Evolutionary conservation across 2,797 vertebrate genomes (phyloP).

Genomic region (Tokudaia muenninki): DNA sequence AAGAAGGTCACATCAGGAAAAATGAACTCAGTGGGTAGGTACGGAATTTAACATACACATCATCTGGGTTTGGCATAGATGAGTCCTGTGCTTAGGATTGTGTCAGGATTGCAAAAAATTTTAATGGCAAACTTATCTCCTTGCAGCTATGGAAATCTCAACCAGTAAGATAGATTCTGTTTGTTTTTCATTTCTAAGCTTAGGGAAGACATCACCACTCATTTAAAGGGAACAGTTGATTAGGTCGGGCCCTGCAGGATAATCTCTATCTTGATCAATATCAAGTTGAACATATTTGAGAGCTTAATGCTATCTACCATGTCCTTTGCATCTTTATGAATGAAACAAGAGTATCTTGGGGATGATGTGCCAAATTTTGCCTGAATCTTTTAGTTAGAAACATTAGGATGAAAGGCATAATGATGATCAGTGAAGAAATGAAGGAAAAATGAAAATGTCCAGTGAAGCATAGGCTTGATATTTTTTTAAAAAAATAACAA

Average conservation of each 20-base stretch:
- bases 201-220: background rate
- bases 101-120: background rate
- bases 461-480: background rate
- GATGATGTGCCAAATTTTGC: background rate
- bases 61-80: background rate
- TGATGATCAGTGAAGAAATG: background rate
- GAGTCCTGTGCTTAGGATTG: background rate
- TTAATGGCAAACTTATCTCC: background rate
- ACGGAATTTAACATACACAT: background rate
- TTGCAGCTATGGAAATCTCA: background rate
- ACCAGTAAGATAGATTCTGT: background rate
- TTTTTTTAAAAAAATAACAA: background rate
- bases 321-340: background rate
- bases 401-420: background rate
- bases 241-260: background rate
- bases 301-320: background rate
- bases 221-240: background rate
- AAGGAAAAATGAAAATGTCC: background rate
- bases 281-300: background rate
- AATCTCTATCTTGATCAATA: background rate
- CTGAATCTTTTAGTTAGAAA: background rate
- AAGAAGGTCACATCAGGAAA: background rate
- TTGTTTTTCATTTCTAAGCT: background rate
- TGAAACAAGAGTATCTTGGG: background rate
- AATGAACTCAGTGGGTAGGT: background rate